These are phyloP conservation scores for Lacanobia wlatinum DNA, from an alignment of 2,888 invertebrate genomes.

Conservation along the genomic window DNA sequence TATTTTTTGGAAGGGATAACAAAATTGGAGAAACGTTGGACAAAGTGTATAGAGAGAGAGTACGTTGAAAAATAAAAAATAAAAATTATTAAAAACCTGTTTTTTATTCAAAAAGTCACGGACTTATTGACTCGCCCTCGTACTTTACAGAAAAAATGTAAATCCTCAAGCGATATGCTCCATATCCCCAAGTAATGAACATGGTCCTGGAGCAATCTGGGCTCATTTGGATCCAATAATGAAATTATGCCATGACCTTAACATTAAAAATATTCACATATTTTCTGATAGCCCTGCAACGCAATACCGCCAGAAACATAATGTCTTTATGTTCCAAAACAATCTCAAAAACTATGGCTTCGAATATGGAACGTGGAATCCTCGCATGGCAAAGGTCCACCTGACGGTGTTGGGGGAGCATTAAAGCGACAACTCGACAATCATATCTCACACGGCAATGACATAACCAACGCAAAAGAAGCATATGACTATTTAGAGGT, in stretches of 20 bases:
- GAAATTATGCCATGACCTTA: neutral
- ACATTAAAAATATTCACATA: conserved; percentile 8
- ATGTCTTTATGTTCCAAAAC: neutral
- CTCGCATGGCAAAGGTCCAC: neutral
- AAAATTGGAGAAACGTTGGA: too few relatives aligned
- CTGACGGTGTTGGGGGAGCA: conserved; percentile 1
- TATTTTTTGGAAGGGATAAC: too few relatives aligned
- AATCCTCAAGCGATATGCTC: conserved; percentile 33
- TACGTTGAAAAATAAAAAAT: too few relatives aligned
- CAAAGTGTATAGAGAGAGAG: too few relatives aligned
- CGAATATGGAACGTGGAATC: conserved; percentile 6
- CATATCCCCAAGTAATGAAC: too few relatives aligned
- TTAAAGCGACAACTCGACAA: conserved; percentile 2
- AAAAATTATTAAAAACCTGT: too few relatives aligned
- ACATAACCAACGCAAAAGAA: conserved; percentile 33
- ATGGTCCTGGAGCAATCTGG: neutral
- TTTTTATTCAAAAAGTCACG: too few relatives aligned
- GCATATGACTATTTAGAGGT: conserved; percentile 24
- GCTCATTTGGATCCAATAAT: conserved; percentile 12
- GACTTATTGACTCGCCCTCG: too few relatives aligned
- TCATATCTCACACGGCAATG: conserved; percentile 26
- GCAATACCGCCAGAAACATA: conserved; percentile 2
- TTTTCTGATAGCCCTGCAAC: conserved; percentile 13
- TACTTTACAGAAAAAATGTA: conserved; percentile 18
- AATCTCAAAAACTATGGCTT: neutral